A percentile compares a stretch with the other conserved stretches of the same genome.
phyloP scores from a whole-genome alignment of 2,797 vertebrate species.

The Cheirogaleus major region DNA sequence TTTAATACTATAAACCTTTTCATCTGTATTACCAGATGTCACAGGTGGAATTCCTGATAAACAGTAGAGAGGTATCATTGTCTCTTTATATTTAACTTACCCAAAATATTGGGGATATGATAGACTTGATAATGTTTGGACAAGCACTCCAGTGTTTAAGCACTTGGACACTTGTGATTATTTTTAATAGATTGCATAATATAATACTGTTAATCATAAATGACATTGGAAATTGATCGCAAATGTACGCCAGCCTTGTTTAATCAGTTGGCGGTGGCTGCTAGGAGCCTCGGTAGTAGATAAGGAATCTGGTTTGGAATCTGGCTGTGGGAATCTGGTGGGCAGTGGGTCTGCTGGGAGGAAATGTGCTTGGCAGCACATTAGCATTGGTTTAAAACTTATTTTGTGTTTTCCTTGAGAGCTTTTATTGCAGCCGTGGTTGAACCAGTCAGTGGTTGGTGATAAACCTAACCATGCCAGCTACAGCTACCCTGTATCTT shows the following conservation, averaged over 20 bases:
- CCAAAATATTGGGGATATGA: background rate
- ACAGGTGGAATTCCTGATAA: background rate
- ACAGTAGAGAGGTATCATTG: background rate
- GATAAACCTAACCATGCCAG: background rate
- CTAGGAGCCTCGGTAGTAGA: background rate
- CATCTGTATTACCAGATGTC: background rate
- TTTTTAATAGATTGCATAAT: slow-evolving; percentile 36
- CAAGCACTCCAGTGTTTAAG: slow-evolving; percentile 28
- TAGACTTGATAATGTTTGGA: background rate
- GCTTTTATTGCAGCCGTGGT: background rate
- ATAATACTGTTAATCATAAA: background rate
- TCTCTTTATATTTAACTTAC: background rate
- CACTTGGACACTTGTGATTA: background rate
- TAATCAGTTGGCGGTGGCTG: background rate
- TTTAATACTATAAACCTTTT: background rate
- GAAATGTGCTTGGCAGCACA: background rate
- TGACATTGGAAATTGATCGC: background rate
- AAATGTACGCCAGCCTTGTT: background rate
- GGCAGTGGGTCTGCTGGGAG: background rate
- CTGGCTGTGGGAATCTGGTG: background rate
- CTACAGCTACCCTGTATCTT: background rate
- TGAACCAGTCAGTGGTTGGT: background rate
- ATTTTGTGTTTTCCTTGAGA: background rate
- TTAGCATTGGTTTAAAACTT: background rate
- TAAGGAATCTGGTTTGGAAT: background rate